phyloP scores from a whole-genome alignment of 1,140 invertebrate genomes.

The Brachionus angularis region DNA sequence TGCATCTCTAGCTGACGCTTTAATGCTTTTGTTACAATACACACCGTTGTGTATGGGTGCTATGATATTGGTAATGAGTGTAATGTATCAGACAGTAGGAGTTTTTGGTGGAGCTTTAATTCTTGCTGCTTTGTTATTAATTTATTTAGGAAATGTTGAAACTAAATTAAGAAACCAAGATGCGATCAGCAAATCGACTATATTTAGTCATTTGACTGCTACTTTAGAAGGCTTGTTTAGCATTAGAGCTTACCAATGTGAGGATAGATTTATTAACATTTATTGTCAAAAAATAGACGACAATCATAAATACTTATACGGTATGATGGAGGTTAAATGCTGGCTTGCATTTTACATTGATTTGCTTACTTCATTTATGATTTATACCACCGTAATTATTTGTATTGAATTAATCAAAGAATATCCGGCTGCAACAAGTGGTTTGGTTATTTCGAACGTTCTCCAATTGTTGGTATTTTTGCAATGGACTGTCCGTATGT shows the following conservation, averaged over 20 bases:
- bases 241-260: not conserved
- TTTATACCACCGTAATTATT: not conserved
- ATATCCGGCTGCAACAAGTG: not conserved
- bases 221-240: not conserved
- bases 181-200: not conserved
- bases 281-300: not conserved
- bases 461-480: not conserved
- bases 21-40: not conserved
- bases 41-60: not conserved
- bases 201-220: not conserved
- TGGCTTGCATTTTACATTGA: not conserved
- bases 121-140: not conserved
- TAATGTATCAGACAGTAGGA: not conserved
- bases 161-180: not conserved
- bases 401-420: not conserved
- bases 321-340: not conserved
- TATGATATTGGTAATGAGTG: not conserved
- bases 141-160: not conserved
- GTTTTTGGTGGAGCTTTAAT: not conserved
- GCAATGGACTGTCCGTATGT: not conserved
- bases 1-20: constrained; percentile 54
- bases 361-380: not conserved
- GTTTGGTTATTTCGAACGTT: not conserved
- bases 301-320: not conserved
- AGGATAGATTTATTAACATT: not conserved